A percentile compares a stretch with the other conserved stretches of the same genome.
These are phyloP conservation scores for Dicrostonyx torquatus DNA, from an alignment of 2,797 vertebrate species.

Conservation along the genomic window DNA sequence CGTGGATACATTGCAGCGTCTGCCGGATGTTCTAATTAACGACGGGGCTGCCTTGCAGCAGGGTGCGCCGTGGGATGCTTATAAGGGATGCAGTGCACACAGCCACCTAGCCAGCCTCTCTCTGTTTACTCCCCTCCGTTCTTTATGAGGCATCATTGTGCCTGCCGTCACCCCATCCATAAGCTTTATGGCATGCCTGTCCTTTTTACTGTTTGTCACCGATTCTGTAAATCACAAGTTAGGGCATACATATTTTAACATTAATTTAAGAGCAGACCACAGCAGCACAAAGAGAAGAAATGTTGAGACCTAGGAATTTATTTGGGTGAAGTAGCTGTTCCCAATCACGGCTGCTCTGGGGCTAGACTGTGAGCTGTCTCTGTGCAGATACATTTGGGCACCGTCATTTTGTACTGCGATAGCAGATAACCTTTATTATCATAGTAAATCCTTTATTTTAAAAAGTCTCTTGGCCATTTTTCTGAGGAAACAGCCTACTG, in stretches of 20 bases:
- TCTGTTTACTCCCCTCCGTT: slow-evolving; percentile 79
- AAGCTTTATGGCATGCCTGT: slow-evolving; percentile 78
- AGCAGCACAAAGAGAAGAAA: slow-evolving; percentile 12
- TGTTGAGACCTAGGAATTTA: not conserved
- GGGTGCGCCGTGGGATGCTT: slow-evolving; percentile 85
- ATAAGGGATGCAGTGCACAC: slow-evolving; percentile 85
- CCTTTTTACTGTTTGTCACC: slow-evolving; percentile 80
- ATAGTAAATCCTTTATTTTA: not conserved
- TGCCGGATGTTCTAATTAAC: slow-evolving; percentile 89
- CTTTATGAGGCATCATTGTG: slow-evolving; percentile 81
- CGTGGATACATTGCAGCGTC: slow-evolving; percentile 87
- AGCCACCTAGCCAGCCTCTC: slow-evolving; percentile 81
- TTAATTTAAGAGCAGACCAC: slow-evolving; percentile 72
- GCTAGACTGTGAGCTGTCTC: not conserved
- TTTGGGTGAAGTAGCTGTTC: slow-evolving; percentile 36
- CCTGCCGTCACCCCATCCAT: slow-evolving; percentile 77
- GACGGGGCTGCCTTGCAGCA: slow-evolving; percentile 84
- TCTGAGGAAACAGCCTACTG: not conserved
- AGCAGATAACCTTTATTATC: slow-evolving; percentile 47
- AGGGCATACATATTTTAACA: slow-evolving; percentile 76
- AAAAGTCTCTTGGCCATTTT: slow-evolving; percentile 9
- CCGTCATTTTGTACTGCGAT: slow-evolving; percentile 7
- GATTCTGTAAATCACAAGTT: slow-evolving; percentile 78
- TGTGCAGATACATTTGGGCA: slow-evolving; percentile 21
- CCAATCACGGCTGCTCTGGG: accelerated